Conservation (phyloP, 2,888 invertebrate genomes). For the Perithous albicinctus region DNA sequence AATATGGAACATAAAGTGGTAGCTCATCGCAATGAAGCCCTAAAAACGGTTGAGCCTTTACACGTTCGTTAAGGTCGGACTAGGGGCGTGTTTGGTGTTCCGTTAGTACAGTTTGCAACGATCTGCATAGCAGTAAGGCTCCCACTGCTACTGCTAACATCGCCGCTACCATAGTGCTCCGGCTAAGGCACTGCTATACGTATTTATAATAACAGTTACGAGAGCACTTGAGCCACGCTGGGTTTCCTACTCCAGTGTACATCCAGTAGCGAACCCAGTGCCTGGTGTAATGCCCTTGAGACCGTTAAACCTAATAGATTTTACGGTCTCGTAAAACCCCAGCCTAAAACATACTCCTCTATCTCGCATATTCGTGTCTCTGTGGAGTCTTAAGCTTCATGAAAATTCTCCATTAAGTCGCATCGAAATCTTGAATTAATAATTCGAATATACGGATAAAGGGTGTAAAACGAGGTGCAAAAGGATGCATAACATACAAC, state of each 20-base stretch:
- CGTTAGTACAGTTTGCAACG: conserved; percentile 33
- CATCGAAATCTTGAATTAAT: conserved; percentile 52
- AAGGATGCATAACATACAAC: conserved; percentile 1
- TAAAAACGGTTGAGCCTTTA: conserved; percentile 16
- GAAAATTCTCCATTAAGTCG: conserved; percentile 22
- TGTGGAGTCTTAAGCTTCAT: conserved; percentile 20
- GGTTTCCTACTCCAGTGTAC: conserved; percentile 19
- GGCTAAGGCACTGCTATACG: conserved; percentile 27
- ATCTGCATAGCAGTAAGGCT: conserved; percentile 50
- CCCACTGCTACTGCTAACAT: conserved; percentile 13
- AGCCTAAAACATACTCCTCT: conserved; percentile 37
- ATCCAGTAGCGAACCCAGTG: conserved; percentile 25
- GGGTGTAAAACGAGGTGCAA: conserved; percentile 4
- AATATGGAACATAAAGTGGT: neutral
- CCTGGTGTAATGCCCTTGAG: conserved; percentile 48
- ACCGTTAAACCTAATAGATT: conserved; percentile 65
- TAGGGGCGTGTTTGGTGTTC: neutral
- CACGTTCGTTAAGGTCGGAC: conserved; percentile 28
- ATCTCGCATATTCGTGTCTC: conserved; percentile 36
- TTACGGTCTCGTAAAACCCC: conserved; percentile 59
- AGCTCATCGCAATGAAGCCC: conserved; percentile 3
- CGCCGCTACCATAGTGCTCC: neutral
- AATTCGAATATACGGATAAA: conserved; percentile 19
- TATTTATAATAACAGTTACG: conserved; percentile 64
- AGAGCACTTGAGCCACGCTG: conserved; percentile 49